A percentile compares a stretch with the other conserved stretches of the same genome.
phyloP scores from a whole-genome alignment of 2,888 invertebrate genomes.

The Lithophane socia region DNA sequence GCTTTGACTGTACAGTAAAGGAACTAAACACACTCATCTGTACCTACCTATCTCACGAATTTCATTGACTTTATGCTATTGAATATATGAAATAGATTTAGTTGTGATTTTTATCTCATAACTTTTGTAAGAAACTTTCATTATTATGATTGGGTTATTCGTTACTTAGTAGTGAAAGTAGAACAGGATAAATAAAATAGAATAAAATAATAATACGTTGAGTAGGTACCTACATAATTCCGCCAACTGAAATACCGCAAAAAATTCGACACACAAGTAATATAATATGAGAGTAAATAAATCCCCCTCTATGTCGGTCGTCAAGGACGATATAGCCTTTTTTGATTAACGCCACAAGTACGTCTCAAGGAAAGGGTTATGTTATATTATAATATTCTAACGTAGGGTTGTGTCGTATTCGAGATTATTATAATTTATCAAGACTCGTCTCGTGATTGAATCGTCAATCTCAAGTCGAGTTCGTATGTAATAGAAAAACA shows the following conservation, averaged over 20 bases:
- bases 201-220: constrained; percentile 24
- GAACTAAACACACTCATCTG: too few relatives aligned
- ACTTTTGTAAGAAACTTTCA: not conserved
- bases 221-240: constrained; percentile 19
- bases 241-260: constrained; percentile 20
- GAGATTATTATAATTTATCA: constrained; percentile 61
- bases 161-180: not conserved
- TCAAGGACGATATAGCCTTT: constrained; percentile 67
- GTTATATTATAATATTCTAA: constrained; percentile 66
- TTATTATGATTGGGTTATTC: not conserved
- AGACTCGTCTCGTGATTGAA: constrained; percentile 41
- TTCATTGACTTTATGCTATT: not conserved
- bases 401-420: constrained; percentile 60
- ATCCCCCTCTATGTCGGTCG: constrained; percentile 60
- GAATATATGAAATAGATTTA: not conserved
- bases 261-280: constrained; percentile 55
- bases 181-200: not conserved
- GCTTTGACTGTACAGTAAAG: not conserved
- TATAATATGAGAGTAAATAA: constrained; percentile 64
- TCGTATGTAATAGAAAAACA: constrained; percentile 35
- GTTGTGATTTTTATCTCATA: not conserved
- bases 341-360: constrained; percentile 71
- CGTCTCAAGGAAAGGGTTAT: constrained; percentile 67
- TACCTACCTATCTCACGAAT: too few relatives aligned
- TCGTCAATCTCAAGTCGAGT: constrained; percentile 52